Evolutionary conservation across 2,113 vertebrate genomes (phyloP).

Genomic region (Gnathonemus longibarbis): DNA sequence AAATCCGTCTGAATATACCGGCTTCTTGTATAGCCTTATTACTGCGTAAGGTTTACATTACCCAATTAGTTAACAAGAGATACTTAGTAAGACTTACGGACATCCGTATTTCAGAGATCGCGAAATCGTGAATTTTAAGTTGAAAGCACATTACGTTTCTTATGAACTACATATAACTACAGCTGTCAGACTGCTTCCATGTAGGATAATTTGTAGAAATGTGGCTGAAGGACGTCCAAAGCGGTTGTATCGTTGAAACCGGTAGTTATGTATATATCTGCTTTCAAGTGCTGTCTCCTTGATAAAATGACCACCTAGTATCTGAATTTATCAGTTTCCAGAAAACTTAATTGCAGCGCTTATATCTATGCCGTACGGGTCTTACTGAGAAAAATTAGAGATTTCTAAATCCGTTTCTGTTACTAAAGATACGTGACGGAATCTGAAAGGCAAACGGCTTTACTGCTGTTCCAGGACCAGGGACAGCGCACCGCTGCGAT

Average conservation of each 20-base stretch:
- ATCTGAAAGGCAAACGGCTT: conserved; percentile 15
- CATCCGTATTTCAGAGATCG: background rate
- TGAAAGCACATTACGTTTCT: background rate
- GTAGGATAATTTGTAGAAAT: background rate
- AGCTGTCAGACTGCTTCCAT: conserved; percentile 3
- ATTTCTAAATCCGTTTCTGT: background rate
- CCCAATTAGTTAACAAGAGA: conserved; percentile 20
- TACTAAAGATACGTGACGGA: background rate
- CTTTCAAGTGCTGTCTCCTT: background rate
- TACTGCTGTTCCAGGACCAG: conserved; percentile 37
- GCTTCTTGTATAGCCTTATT: too few species aligned
- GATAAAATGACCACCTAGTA: background rate
- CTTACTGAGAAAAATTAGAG: background rate
- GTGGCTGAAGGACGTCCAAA: conserved; percentile 6
- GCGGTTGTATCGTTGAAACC: background rate
- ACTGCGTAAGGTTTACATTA: background rate
- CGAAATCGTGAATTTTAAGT: background rate
- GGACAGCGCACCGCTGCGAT: conserved; percentile 32
- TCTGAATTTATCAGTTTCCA: background rate
- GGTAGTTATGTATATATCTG: background rate
- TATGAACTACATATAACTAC: background rate
- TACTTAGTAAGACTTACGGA: conserved; percentile 9
- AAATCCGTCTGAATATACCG: background rate
- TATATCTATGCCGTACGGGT: background rate
- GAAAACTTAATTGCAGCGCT: background rate